Base-by-base conservation (phyloP, 2,888 invertebrate genomes). In the Cheilosia pagana region DNA sequence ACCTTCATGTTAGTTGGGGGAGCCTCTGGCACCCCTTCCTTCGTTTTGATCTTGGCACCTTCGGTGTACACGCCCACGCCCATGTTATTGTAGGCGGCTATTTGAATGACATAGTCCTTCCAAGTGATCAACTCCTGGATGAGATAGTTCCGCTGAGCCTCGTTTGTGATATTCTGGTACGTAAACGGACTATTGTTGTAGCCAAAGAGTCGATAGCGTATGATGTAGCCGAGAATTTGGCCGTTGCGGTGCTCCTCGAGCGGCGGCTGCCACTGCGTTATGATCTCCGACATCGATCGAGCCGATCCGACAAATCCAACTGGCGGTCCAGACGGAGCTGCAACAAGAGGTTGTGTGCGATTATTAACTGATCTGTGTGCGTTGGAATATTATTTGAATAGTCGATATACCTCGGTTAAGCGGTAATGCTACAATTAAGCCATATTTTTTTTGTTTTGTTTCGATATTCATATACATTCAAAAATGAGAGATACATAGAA, bases 231-330 rank as follows among this genome's bases (percentile, higher is more conserved):
- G 14, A 97, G 92, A 87, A 99, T 96, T 90, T 97, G 96, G 0
- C 99, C 99, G 90, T 99, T 99, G 88, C 98, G 95, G 89, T 98
- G 97, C 90, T 98, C 98, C 89, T 98, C 97, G 8, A 97, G 93
- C 0, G 99, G 99, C 28, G 98, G 97, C 90, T 98, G 98, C 99
- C 99, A 99, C 90, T 98, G 98, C 0, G 98, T 96, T 89, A 98
- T 98, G 81, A 99, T 98, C 92, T 98, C 98, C 0, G 98, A 97
- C 12, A 98, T 96, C 14, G 98, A 98, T 79, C 98, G 94, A 0
- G 99, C 98, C 0, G 98, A 98, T 5, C 98, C 99, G 88, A 97
- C 98, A 89, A 99, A 97, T 31, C 98, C 98, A 62, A 96, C 94
- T 0, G 99, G 99, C 2, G 99, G 97, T 31, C 98, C 98, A 81